Percentiles rank a stretch among this genome's conserved stretches.
phyloP scores from a whole-genome alignment of 2,888 invertebrate genomes.

The Dyspetes luteomarginatus region DNA sequence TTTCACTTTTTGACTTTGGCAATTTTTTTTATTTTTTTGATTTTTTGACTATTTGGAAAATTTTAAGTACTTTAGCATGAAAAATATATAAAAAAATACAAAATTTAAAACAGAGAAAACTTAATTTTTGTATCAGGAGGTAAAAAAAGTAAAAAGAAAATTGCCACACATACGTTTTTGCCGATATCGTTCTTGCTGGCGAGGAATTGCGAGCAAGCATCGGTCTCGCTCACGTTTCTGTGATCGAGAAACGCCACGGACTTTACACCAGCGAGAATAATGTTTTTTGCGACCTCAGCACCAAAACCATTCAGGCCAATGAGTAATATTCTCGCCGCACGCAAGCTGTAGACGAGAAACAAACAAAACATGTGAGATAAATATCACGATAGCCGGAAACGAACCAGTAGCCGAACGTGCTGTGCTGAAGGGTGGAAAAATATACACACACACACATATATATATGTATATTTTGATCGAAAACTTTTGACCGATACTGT shows the following conservation, averaged over 20 bases:
- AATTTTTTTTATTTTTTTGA: neutral
- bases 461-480: neutral
- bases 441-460: no score
- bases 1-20: no score
- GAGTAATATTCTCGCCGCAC: constrained; percentile 93
- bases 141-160: no score
- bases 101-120: no score
- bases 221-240: constrained; percentile 88
- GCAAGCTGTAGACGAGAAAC: constrained; percentile 85
- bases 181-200: constrained; percentile 89
- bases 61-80: neutral
- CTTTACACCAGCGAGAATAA: constrained; percentile 96
- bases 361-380: constrained; percentile 18
- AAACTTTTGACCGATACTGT: no score
- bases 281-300: constrained; percentile 98
- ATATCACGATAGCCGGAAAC: neutral
- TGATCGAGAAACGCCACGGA: constrained; percentile 94
- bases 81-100: no score
- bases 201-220: constrained; percentile 94
- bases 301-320: constrained; percentile 95
- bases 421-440: no score
- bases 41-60: neutral
- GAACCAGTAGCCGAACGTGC: no score
- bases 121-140: no score
- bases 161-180: constrained; percentile 87